Evolutionary conservation across 2,888 invertebrate genomes (phyloP), one percentile per base, ranked within the genome.

Genomic region (Meliscaeva auricollis): DNA sequence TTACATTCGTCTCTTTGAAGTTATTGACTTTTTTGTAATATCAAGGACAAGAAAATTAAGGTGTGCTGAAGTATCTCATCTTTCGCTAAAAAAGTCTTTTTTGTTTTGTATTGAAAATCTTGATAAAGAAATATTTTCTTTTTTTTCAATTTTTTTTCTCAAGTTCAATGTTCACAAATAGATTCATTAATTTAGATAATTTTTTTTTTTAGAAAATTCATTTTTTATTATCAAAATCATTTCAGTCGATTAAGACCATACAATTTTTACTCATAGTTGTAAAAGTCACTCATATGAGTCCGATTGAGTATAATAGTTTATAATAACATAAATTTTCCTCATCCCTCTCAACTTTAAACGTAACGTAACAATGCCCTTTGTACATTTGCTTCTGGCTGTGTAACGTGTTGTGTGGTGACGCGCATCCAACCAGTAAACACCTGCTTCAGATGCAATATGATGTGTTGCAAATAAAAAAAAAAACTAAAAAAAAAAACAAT

Each of bases 371-470:
- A 35, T 68, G 26, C 52, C 66, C 17, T 72, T 52, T 66, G 22
- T 22, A 20, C 30, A 58, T 32, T n/a, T 66, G 66, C 58, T 78
- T 41, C 32, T 68, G 72, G 72, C 58, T 83, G 35, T 70, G 74
- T 83, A 73, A 73, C 46, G 50, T 52, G 32, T 30, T 75, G 13
- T 62, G 48, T 44, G 38, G 60, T 38, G 68, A 35, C 58, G 75
- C 17, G 64, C 75, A 79, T 75, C 77, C 85, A 77, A 46, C 73
- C 79, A 80, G 76, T 77, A 80, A 85, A 81, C 85, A 85, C 85
- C 85, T 85, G 85, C 77, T 73, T 85, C 81, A 76, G 80, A 81
- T 85, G 85, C 85, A 85, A 81, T 85, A 85, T 85, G 80, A 85
- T 77, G 76, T 85, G 68, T 80, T 85, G 76, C 84, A 82, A 72